Conservation (phyloP, 2,888 invertebrate species). For the Meloe dianella region DNA sequence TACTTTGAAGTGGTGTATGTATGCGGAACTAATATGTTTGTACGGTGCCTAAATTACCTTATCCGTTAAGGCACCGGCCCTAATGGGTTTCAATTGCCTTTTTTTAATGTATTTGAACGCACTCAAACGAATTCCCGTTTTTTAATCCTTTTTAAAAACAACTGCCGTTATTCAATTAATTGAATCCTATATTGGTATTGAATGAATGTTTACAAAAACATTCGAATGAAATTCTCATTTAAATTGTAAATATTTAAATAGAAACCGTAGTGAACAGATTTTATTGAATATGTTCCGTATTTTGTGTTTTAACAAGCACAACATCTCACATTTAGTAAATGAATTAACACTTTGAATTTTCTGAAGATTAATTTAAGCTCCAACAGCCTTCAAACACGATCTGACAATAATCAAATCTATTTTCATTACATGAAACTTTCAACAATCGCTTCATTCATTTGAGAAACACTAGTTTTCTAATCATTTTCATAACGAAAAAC, state of each 20-base stretch:
- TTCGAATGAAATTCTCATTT: background rate
- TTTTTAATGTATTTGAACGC: constrained; percentile 46
- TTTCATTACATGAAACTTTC: background rate
- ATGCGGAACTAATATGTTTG: constrained; percentile 49
- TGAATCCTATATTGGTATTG: background rate
- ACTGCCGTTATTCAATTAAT: background rate
- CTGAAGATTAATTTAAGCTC: background rate
- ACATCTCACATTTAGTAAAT: background rate
- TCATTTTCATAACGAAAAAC: background rate
- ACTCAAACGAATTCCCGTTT: constrained; percentile 35
- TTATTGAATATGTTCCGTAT: background rate
- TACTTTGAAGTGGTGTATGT: constrained; percentile 49
- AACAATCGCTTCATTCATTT: background rate
- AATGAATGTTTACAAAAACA: background rate
- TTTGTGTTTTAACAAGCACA: background rate
- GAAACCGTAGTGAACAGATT: background rate
- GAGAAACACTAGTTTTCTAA: background rate
- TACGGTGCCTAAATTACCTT: constrained; percentile 44
- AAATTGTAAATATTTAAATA: background rate
- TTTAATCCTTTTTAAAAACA: constrained; percentile 15
- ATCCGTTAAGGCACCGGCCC: constrained; percentile 44
- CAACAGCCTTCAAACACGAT: background rate
- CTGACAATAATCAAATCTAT: constrained; percentile 1
- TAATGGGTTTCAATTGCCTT: constrained; percentile 49
- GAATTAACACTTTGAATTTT: background rate